Conservation (phyloP, 2,113 vertebrate species). For the Sterrhoptilus dennistouni region DNA sequence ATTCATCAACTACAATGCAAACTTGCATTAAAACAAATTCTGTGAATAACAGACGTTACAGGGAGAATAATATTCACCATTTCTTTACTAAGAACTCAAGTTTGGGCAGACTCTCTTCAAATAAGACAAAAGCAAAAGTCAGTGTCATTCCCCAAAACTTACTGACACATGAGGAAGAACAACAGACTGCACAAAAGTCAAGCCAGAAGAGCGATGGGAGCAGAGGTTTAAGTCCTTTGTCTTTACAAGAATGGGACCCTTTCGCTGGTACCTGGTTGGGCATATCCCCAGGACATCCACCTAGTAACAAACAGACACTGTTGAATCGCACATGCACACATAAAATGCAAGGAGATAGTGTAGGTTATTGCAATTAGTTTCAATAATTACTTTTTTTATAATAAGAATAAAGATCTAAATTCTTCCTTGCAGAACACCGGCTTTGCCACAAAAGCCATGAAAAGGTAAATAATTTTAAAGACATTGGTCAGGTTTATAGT, state of each 20-base stretch:
- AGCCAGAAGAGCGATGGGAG: constrained; percentile 67
- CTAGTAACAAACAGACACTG: constrained; percentile 40
- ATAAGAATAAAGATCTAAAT: background rate
- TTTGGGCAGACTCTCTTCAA: background rate
- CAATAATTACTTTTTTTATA: background rate
- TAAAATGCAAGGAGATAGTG: background rate
- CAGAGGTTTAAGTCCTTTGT: constrained; percentile 78
- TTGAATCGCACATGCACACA: background rate
- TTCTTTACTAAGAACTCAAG: background rate
- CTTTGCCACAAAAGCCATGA: background rate
- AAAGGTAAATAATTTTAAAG: background rate
- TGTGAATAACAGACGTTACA: background rate
- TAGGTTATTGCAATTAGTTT: background rate
- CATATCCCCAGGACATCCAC: constrained; percentile 83
- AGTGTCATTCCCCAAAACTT: constrained; percentile 15
- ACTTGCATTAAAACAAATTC: background rate
- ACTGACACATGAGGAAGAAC: constrained; percentile 71
- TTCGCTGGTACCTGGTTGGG: constrained; percentile 76
- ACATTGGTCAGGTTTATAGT: background rate
- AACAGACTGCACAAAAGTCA: constrained; percentile 74
- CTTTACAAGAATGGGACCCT: constrained; percentile 74
- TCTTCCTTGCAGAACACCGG: background rate
- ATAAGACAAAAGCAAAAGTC: background rate
- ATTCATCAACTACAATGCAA: background rate
- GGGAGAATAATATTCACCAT: background rate